These are phyloP conservation scores for Mya arenaria DNA, from an alignment of 1,140 invertebrate species.

Conservation along the genomic window DNA sequence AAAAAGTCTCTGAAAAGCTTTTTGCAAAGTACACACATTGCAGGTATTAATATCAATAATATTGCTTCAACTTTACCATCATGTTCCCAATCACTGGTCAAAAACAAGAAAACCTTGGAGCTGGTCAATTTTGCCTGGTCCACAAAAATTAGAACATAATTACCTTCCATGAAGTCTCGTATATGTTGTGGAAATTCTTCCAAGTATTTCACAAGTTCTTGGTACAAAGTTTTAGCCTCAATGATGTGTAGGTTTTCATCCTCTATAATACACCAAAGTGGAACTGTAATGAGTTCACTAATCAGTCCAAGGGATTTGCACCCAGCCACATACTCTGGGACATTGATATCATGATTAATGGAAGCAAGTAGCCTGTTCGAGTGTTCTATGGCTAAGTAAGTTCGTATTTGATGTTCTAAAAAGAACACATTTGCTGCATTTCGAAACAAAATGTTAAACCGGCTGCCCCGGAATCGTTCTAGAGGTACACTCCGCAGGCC, in stretches of 20 bases:
- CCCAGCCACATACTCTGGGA: conserved; percentile 5
- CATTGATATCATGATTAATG: neutral
- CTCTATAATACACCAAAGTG: neutral
- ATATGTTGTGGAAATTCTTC: conserved; percentile 7
- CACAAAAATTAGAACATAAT: conserved; percentile 1
- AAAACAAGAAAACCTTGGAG: neutral
- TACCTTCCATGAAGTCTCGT: conserved; percentile 9
- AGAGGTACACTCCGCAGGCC: conserved; percentile 19
- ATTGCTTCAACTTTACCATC: conserved; percentile 4
- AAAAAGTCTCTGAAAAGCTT: neutral
- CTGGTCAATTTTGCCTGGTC: neutral
- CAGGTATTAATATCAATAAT: neutral
- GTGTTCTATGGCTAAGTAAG: neutral
- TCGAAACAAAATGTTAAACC: conserved; percentile 47
- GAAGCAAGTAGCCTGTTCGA: neutral
- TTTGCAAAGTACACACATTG: conserved; percentile 13
- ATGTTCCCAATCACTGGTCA: conserved; percentile 29
- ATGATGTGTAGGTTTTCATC: conserved; percentile 35
- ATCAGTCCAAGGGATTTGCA: conserved; percentile 20
- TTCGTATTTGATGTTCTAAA: neutral
- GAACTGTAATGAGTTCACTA: conserved; percentile 28
- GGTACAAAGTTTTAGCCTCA: neutral
- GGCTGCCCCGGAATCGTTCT: conserved; percentile 33
- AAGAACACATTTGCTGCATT: conserved; percentile 5
- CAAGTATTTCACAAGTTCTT: conserved; percentile 16